phyloP scores from a whole-genome alignment of 2,888 invertebrate species.

The Epinotia bilunana region DNA sequence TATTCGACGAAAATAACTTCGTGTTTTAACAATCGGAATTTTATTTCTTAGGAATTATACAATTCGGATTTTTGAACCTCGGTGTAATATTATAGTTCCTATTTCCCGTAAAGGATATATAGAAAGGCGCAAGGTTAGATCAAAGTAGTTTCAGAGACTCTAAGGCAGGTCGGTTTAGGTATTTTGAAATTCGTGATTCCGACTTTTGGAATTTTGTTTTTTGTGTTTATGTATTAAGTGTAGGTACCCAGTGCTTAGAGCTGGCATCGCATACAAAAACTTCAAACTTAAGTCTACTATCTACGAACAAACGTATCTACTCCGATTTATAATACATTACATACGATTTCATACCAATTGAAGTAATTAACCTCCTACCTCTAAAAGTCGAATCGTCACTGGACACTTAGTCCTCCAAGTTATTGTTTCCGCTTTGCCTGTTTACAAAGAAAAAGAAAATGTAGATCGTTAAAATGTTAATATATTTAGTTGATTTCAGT shows the following conservation, averaged over 20 bases:
- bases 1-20: too few species aligned
- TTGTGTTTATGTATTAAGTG: too few species aligned
- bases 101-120: too few species aligned
- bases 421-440: neutral
- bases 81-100: too few species aligned
- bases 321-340: neutral
- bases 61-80: too few species aligned
- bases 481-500: constrained; percentile 6
- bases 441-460: neutral
- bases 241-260: neutral
- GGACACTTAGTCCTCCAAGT: neutral
- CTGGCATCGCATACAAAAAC: neutral
- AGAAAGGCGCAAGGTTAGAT: too few species aligned
- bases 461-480: neutral
- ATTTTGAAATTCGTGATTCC: too few species aligned
- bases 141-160: too few species aligned
- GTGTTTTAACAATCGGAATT: too few species aligned
- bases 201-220: too few species aligned
- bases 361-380: neutral
- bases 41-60: too few species aligned
- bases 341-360: neutral
- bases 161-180: too few species aligned
- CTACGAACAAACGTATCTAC: neutral
- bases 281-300: neutral
- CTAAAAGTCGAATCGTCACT: neutral